Evolutionary conservation across 2,888 invertebrate species (phyloP).

Genomic region (Harpagoxenus sublaevis): DNA sequence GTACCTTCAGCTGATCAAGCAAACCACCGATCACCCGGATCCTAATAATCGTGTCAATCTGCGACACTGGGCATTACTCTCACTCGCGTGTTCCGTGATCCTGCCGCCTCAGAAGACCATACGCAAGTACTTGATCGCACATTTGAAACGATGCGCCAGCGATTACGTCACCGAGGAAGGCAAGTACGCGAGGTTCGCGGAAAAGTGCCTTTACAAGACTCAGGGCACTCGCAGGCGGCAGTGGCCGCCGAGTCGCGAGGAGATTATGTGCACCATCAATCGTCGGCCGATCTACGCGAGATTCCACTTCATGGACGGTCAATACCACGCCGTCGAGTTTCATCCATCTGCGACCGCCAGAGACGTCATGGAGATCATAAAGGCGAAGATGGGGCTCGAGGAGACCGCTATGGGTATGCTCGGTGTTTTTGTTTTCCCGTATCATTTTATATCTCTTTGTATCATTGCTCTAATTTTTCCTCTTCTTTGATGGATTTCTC

Average conservation of each 20-base stretch:
- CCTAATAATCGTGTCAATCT: slow-evolving; percentile 95
- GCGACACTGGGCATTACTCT: slow-evolving; percentile 96
- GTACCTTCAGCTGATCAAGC: slow-evolving; percentile 96
- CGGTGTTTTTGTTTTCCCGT: not conserved
- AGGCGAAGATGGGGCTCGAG: slow-evolving; percentile 95
- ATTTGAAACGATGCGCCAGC: slow-evolving; percentile 95
- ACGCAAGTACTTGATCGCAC: slow-evolving; percentile 95
- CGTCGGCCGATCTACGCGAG: slow-evolving; percentile 96
- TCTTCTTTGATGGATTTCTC: not conserved
- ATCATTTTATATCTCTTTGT: not conserved
- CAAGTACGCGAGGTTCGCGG: slow-evolving; percentile 96
- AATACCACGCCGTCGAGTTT: slow-evolving; percentile 97
- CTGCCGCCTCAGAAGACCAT: slow-evolving; percentile 95
- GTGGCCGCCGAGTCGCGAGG: slow-evolving; percentile 96
- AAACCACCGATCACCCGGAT: slow-evolving; percentile 97
- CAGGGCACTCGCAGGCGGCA: slow-evolving; percentile 93
- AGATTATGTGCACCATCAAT: slow-evolving; percentile 96
- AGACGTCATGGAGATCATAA: slow-evolving; percentile 95
- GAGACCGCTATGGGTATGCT: slow-evolving; percentile 90
- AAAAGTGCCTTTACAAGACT: slow-evolving; percentile 92
- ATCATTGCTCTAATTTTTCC: not conserved
- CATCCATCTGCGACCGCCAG: slow-evolving; percentile 97
- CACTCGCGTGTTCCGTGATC: slow-evolving; percentile 93
- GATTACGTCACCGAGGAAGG: slow-evolving; percentile 97
- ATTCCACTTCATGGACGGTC: slow-evolving; percentile 97